A percentile compares a stretch with the other conserved stretches of the same genome.
Conservation (phyloP, 2,888 invertebrate species). For the Ectropis crepuscularia region DNA sequence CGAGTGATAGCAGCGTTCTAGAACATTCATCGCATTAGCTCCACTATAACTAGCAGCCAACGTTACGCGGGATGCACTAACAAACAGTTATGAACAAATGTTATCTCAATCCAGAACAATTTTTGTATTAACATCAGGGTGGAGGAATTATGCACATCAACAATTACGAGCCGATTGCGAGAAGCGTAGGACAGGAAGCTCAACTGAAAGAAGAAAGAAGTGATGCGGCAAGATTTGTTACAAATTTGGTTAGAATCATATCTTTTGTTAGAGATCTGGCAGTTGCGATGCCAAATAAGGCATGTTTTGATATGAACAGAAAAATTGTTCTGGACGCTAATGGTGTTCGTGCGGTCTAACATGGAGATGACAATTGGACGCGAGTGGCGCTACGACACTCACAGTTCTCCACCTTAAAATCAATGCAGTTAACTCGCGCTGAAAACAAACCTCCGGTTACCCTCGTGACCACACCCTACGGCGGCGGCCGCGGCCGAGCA, state of each 20-base stretch:
- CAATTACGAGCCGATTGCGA: slow-evolving; percentile 19
- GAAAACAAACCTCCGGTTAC: slow-evolving; percentile 83
- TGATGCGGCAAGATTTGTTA: slow-evolving; percentile 3
- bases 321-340: slow-evolving; percentile 62
- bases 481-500: no score
- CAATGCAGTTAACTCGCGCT: slow-evolving; percentile 86
- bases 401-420: slow-evolving; percentile 86
- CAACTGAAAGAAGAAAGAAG: slow-evolving; percentile 28
- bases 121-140: slow-evolving; percentile 60
- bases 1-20: slow-evolving; percentile 57
- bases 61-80: slow-evolving; percentile 75
- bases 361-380: slow-evolving; percentile 76
- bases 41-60: slow-evolving; percentile 66
- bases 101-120: slow-evolving; percentile 78
- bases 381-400: slow-evolving; percentile 83
- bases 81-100: slow-evolving; percentile 62
- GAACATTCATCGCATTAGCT: slow-evolving; percentile 69
- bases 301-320: slow-evolving; percentile 37
- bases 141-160: slow-evolving; percentile 59
- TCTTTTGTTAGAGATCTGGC: slow-evolving; percentile 1
- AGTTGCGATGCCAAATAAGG: not conserved
- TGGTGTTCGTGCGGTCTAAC: slow-evolving; percentile 75
- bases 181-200: slow-evolving; percentile 37
- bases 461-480: slow-evolving; percentile 70
- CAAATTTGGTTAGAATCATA: slow-evolving; percentile 2